Base-by-base conservation (phyloP, 2,888 invertebrate species). In the Ornithoptera alexandrae region DNA sequence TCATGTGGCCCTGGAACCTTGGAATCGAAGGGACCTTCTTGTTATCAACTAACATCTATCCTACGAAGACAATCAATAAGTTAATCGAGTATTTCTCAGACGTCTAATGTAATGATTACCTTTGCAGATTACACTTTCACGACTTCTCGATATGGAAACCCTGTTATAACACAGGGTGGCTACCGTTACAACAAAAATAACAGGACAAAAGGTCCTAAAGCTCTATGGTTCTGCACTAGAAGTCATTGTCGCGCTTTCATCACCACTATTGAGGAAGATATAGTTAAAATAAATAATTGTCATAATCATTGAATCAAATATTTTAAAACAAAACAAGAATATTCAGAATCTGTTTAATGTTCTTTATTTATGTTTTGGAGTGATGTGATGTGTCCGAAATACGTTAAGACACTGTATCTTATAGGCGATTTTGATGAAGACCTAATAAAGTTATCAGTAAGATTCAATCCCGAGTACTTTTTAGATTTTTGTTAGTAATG, bases 221-320 rank as follows among this genome's bases (percentile, higher is more conserved):
- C 67, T 1, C 73, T 76, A 15, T 82, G 83, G 80, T 73, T 74
- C 39, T 84, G 84, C 68, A 69, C 68, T 18, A 82, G 77, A 65
- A 72, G 73, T 59, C 74, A 77, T 70, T 87, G 86, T 69, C 76
- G 83, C 7, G 80, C 84, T 0, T 80, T 80, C 2, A 73, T 88
- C 1, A 79, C 80, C 30, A 86, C 87, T 0, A 64, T 79, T 5
- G 76, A 85, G 1, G 74, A 83, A 53, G 71, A 70, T 6, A 77
- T 84, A 30, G 71, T 81, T 15, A 78, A 71, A 67, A 63, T 74
- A 1, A 79, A 76, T 42, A 72, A 76, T 36, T 39, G 39, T 0
- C 79, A 81, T 56, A 79, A 69, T 8, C 80, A 80, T 63, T 67
- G 30, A 71, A 63, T 50, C 1, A 15, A 10, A 39, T 7, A 39